Conservation (phyloP, 2,113 vertebrate species). For the Limnothrissa miodon region DNA sequence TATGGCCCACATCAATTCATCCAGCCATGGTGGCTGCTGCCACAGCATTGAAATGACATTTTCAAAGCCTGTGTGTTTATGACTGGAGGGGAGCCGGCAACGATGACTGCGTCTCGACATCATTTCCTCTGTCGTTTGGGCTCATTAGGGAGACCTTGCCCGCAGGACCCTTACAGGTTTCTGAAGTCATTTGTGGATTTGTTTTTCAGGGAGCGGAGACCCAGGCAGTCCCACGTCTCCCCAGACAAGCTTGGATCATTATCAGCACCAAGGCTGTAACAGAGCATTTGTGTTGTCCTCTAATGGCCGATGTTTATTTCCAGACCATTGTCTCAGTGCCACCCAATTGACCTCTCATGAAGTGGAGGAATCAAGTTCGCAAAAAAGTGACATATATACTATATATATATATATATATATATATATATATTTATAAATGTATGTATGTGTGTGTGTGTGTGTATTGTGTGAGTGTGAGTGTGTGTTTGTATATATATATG, state of each 20-base stretch:
- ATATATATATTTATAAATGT: no score
- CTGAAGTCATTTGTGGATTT: conserved; percentile 51
- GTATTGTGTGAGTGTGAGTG: no score
- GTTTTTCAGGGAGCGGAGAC: conserved; percentile 3
- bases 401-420: background rate
- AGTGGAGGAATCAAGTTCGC: background rate
- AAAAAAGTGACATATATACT: background rate
- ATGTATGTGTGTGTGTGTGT: no score
- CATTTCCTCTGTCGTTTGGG: conserved; percentile 59
- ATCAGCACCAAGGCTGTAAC: conserved; percentile 42
- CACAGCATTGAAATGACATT: conserved; percentile 24
- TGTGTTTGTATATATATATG: background rate
- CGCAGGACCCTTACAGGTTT: conserved; percentile 55
- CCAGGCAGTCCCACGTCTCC: conserved; percentile 12
- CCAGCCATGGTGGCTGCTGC: background rate
- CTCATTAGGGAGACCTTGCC: conserved; percentile 71
- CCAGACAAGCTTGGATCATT: conserved; percentile 37
- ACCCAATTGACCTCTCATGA: conserved; percentile 15
- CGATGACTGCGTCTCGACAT: conserved; percentile 50
- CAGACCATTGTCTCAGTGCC: conserved; percentile 36
- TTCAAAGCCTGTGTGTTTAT: conserved; percentile 33
- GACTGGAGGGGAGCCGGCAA: conserved; percentile 24
- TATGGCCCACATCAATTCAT: background rate
- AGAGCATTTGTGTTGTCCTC: conserved; percentile 40
- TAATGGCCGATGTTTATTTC: conserved; percentile 43